These are phyloP conservation scores for Microhierax caerulescens DNA, from an alignment of 2,797 vertebrate species.

Conservation along the genomic window DNA sequence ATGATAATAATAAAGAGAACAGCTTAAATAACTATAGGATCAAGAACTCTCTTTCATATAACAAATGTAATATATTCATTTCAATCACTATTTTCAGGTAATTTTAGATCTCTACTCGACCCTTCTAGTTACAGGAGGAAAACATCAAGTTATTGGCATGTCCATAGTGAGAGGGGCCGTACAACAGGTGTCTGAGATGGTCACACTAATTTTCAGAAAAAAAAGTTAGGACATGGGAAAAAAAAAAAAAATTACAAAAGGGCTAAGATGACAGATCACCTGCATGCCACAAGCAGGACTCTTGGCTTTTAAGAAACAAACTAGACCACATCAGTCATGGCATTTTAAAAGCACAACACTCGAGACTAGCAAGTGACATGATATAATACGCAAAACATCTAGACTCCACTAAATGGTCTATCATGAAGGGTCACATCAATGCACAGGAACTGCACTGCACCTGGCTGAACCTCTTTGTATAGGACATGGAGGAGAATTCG, in stretches of 20 bases:
- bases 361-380: background rate
- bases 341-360: background rate
- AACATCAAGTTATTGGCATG: constrained; percentile 63
- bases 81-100: background rate
- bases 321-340: too few species aligned
- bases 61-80: background rate
- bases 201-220: background rate
- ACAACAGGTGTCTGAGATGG: background rate
- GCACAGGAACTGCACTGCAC: background rate
- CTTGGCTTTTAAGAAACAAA: background rate
- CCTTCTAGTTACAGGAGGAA: background rate
- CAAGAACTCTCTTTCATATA: background rate
- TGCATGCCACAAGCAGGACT: background rate
- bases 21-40: background rate
- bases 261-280: background rate
- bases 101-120: background rate
- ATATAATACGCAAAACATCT: rapidly evolving
- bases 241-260: background rate
- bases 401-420: rapidly evolving
- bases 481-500: background rate
- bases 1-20: background rate
- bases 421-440: rapidly evolving
- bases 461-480: background rate
- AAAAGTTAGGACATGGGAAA: background rate
- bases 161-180: background rate